Evolutionary conservation across 2,888 invertebrate genomes (phyloP), one percentile per base, ranked within the genome.

Genomic region (Chorisops tibialis): DNA sequence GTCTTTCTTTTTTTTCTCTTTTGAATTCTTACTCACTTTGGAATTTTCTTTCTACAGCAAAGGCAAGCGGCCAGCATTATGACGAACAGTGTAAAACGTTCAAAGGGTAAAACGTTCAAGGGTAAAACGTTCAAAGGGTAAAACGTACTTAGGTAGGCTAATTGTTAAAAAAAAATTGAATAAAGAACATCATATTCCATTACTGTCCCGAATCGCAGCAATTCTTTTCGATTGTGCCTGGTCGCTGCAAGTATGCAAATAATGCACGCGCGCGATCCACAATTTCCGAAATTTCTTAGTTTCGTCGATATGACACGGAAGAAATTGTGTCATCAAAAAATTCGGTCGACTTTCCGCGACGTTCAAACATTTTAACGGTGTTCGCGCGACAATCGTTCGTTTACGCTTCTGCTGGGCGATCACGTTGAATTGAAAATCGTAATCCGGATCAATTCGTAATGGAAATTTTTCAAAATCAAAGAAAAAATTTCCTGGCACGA

Each of bases 21-120:
- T n/a, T n/a, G n/a, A n/a, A 9, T 30, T 30, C 9, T 19, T 47
- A 80, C 82, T 85, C 81, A 89, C 89, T 89, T 89, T 73, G 86
- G 87, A 72, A 86, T 83, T 70, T 85, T 85, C 71, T 86, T 87
- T 71, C 86, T 85, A 78, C 89, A 89, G 74, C 89, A 89, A 67
- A 89, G 83, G 76, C 89, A 89, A 68, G 83, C 83, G 65, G 85
- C 82, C 67, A 88, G 79, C 71, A 82, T 79, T 63, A 81, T 80
- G 61, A 82, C 76, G n/a, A n/a, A n/a, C n/a, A n/a, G n/a, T n/a
- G n/a, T n/a, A n/a, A 50, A 83, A 75, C 35, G 76, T 70, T n/a
- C n/a, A n/a, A n/a, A n/a, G n/a, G n/a, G n/a, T n/a, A n/a, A n/a
- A n/a, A n/a, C n/a, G 77, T 59, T 45, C 75, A 73, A 59, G 77